These are phyloP conservation scores for Nipponacmea schrenckii DNA, from an alignment of 2,888 invertebrate species.

Conservation along the genomic window DNA sequence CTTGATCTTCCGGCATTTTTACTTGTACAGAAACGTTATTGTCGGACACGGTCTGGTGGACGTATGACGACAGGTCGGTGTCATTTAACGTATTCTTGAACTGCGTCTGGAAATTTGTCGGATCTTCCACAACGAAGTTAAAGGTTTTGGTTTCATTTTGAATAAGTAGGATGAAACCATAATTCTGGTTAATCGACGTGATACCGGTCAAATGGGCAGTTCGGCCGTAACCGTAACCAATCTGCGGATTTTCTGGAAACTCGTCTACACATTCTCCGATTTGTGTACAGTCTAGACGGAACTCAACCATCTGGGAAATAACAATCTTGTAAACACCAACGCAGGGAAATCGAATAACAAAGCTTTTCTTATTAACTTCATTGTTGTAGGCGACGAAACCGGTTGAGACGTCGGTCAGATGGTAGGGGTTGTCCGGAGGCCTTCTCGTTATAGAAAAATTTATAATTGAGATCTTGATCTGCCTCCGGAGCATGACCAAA, in stretches of 20 bases:
- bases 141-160: slow-evolving; percentile 33
- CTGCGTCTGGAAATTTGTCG: slow-evolving; percentile 28
- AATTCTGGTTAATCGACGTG: slow-evolving; percentile 40
- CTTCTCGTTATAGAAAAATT: slow-evolving; percentile 26
- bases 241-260: slow-evolving; percentile 48
- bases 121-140: slow-evolving; percentile 32
- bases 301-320: slow-evolving; percentile 40
- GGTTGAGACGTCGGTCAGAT: slow-evolving; percentile 16
- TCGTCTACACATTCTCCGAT: slow-evolving; percentile 35
- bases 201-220: slow-evolving; percentile 44
- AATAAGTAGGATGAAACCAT: slow-evolving; percentile 20
- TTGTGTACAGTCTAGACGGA: slow-evolving; percentile 47
- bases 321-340: slow-evolving; percentile 14
- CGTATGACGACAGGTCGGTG: slow-evolving; percentile 15
- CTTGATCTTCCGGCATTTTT: slow-evolving; percentile 8
- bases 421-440: slow-evolving; percentile 11
- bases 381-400: slow-evolving; percentile 25
- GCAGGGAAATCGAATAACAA: slow-evolving; percentile 29
- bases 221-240: slow-evolving; percentile 48
- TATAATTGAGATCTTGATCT: slow-evolving; percentile 29
- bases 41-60: slow-evolving; percentile 12
- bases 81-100: slow-evolving; percentile 28
- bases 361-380: slow-evolving; percentile 17
- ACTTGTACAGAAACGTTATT: slow-evolving; percentile 25
- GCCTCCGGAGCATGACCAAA: slow-evolving; percentile 12